phyloP scores from a whole-genome alignment of 2,888 invertebrate genomes.

The Brachyptera risi region DNA sequence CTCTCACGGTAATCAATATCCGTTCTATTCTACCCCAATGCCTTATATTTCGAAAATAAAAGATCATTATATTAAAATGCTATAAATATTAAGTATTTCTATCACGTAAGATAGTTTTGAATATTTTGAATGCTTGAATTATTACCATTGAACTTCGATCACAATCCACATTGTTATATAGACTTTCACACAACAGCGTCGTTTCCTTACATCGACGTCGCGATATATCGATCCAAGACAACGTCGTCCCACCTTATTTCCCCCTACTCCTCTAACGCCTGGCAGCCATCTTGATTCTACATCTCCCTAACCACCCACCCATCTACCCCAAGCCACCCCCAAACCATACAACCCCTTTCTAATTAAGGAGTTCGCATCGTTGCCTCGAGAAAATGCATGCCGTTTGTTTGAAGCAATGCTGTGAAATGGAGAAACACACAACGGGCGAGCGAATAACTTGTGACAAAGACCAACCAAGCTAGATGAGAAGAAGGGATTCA shows the following conservation, averaged over 20 bases:
- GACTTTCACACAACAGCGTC: not conserved
- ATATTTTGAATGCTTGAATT: no score
- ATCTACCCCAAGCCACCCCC: not conserved
- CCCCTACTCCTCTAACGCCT: not conserved
- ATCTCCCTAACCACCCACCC: not conserved
- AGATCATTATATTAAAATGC: no score
- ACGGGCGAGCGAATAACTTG: constrained; percentile 9
- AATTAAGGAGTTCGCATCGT: constrained; percentile 19
- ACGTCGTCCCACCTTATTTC: constrained; percentile 3
- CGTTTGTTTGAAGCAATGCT: no score
- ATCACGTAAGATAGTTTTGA: no score
- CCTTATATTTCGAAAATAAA: no score
- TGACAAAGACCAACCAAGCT: not conserved
- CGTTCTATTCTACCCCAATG: no score
- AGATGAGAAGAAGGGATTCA: no score
- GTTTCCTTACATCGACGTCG: not conserved
- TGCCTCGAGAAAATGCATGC: constrained; percentile 18
- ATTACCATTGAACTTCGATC: no score
- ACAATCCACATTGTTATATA: no score
- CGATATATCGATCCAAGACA: constrained; percentile 9
- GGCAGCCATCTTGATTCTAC: constrained; percentile 18
- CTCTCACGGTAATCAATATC: no score
- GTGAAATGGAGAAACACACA: no score
- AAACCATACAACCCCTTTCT: constrained; percentile 15
- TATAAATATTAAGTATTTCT: no score